A percentile compares a stretch with the other conserved stretches of the same genome.
Evolutionary conservation across 2,113 vertebrate genomes (phyloP).

Genomic region (Entelurus aequoreus): DNA sequence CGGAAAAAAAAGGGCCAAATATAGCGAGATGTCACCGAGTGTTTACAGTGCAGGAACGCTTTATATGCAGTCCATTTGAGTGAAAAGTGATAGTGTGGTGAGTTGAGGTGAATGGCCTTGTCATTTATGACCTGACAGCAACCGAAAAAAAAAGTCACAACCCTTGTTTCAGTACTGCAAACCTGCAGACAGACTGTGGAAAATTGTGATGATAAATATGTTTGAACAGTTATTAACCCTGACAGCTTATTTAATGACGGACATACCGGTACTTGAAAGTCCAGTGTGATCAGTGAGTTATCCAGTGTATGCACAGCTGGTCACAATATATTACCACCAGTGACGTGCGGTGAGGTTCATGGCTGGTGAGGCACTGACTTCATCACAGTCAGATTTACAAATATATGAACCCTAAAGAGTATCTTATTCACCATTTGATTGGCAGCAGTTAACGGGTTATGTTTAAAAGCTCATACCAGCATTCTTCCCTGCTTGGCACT

Average conservation of each 20-base stretch:
- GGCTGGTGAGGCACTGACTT: too few relatives aligned
- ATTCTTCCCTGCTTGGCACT: too few relatives aligned
- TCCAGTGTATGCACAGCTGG: slow-evolving; percentile 6
- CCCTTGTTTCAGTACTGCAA: neutral
- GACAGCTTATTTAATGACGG: neutral
- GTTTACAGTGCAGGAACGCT: neutral
- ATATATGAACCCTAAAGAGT: too few relatives aligned
- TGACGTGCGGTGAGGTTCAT: too few relatives aligned
- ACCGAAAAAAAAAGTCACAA: too few relatives aligned
- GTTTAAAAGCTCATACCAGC: too few relatives aligned
- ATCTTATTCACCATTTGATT: too few relatives aligned
- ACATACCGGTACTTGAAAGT: neutral
- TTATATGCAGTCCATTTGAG: neutral
- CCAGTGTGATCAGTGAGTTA: neutral
- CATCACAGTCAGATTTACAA: too few relatives aligned
- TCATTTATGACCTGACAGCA: neutral
- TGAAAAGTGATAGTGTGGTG: neutral
- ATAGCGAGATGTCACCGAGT: neutral
- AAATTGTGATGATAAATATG: neutral
- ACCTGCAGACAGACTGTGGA: neutral
- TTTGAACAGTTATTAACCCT: neutral
- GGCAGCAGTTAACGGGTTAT: too few relatives aligned
- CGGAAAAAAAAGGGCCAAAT: neutral
- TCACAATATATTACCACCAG: neutral
- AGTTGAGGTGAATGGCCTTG: neutral